These are phyloP conservation scores for Apis laboriosa DNA, from an alignment of 1,140 invertebrate species.

Conservation along the genomic window DNA sequence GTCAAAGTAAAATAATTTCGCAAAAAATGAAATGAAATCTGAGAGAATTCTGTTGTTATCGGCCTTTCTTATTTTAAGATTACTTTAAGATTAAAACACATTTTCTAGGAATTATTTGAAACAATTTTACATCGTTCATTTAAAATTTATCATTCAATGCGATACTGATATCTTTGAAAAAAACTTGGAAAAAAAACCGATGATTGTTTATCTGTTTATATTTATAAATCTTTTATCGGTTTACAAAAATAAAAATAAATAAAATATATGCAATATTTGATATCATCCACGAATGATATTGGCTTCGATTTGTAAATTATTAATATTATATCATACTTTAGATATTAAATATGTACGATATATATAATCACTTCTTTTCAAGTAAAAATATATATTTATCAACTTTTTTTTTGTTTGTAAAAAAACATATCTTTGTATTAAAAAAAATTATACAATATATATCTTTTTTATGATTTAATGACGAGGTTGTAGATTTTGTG, in stretches of 20 bases:
- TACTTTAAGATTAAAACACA: not conserved
- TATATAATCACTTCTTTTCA: not conserved
- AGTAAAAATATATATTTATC: not conserved
- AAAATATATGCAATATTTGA: not conserved
- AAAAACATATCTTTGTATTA: not conserved
- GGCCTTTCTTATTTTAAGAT: not conserved
- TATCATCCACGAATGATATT: not conserved
- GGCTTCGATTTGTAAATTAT: not conserved
- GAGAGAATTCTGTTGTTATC: not conserved
- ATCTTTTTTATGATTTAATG: no score
- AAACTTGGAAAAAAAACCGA: not conserved
- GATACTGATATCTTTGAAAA: not conserved
- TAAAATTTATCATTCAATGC: not conserved
- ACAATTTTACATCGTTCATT: not conserved
- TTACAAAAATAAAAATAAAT: not conserved
- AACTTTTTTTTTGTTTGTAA: no score
- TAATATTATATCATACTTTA: not conserved
- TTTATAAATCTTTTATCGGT: not conserved
- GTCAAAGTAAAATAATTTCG: not conserved
- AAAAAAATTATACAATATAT: no score
- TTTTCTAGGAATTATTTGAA: not conserved
- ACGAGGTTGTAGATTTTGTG: no score
- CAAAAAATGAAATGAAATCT: not conserved
- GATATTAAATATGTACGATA: not conserved
- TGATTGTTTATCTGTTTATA: not conserved